Evolutionary conservation across 2,888 invertebrate genomes (phyloP), one percentile per base, ranked within the genome.

Genomic region (Rotaria magnacalcarata): DNA sequence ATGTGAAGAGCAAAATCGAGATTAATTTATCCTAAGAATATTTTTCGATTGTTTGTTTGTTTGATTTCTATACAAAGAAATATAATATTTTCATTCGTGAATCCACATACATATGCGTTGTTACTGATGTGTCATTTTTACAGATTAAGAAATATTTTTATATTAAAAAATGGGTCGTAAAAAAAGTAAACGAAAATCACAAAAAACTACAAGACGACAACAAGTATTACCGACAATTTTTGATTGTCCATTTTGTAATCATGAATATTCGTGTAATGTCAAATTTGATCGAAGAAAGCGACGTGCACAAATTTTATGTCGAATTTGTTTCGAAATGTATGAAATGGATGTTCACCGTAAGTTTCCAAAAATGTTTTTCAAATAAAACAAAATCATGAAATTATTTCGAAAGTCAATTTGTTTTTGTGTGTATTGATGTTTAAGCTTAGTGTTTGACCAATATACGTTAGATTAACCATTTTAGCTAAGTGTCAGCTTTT

Each of bases 181-280:
- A 41, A 74, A 41, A 74, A 74, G 74, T 74, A 74, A 74, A 74
- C 74, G 74, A 74, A 19, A 74, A 74, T 7, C 21, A 41, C 74
- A 21, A 74, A 85, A n/a, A 74, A 98, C 98, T 98, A 98, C 96
- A 89, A 94, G 97, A 89, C 93, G 96, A 88, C 96, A 97, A 89
- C 94, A 95, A 90, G 96, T 97, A 0, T 92, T 99, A 86, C 97
- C 98, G 90, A 94, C 95, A 87, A 95, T 96, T 90, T 99, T 99
- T 91, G 97, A 97, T 90, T 99, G 99, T 90, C 98, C 98, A 24
- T 99, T 99, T 92, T 99, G 99, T 91, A 99, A 99, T 92, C 98
- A 99, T 91, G 98, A 99, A 92, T 96, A 96, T 90, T 96, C 97
- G 0, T 99, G 99, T 91, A 98, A 99, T 93, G 98, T 98, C 41